Conservation (phyloP, 2,113 vertebrate species). For the Tylochromis polylepis region DNA sequence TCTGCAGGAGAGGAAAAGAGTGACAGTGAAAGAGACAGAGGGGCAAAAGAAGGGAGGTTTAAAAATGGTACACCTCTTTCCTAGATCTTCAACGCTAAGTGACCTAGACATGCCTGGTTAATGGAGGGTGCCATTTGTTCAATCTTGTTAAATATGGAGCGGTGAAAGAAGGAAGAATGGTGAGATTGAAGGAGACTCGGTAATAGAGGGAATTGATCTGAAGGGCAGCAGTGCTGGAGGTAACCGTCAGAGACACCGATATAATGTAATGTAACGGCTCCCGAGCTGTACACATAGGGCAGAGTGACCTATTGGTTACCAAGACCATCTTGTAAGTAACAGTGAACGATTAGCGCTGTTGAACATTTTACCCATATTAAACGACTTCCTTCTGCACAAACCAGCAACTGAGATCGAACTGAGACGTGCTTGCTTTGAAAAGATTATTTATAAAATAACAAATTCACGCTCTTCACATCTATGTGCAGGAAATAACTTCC, state of each 20-base stretch:
- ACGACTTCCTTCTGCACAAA: not conserved
- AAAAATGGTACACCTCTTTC: not conserved
- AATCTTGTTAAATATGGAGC: constrained; percentile 45
- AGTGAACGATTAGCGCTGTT: not conserved
- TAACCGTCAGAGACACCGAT: constrained; percentile 5
- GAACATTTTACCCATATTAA: not conserved
- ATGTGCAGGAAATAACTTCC: not conserved
- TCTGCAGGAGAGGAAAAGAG: not conserved
- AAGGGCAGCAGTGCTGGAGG: not conserved
- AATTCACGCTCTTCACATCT: not conserved
- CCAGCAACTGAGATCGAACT: not conserved
- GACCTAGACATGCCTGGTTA: constrained; percentile 46
- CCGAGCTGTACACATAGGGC: not conserved
- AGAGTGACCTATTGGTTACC: not conserved
- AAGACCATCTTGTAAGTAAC: not conserved
- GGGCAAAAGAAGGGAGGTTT: not conserved
- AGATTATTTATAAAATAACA: not conserved
- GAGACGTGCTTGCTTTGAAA: not conserved
- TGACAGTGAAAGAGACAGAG: not conserved
- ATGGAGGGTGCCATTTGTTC: constrained; percentile 51
- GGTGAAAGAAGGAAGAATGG: constrained; percentile 1
- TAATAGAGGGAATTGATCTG: constrained; percentile 26
- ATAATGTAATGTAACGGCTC: constrained; percentile 3
- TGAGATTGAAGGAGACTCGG: not conserved
- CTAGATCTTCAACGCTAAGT: constrained; percentile 23